Evolutionary conservation across 2,888 invertebrate genomes (phyloP), one percentile per base, ranked within the genome.

Genomic region (Euspilapteryx auroguttella): DNA sequence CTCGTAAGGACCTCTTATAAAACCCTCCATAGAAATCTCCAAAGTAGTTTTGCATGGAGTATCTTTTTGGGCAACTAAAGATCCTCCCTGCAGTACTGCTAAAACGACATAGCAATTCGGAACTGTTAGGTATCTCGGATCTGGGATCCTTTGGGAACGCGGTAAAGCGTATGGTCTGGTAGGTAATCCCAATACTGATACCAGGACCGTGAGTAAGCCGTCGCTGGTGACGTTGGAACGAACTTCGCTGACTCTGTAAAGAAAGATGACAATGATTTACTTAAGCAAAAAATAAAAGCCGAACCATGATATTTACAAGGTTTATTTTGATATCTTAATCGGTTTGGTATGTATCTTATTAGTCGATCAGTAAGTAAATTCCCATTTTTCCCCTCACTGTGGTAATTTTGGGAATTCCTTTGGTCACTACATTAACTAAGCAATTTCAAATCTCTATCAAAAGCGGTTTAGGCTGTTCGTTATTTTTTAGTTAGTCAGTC

Each of bases 1-100:
- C 56, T 82, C 78, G 43, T 86, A 84, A 25, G 83, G 79, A 20
- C 85, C 82, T 32, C 79, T 69, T n/a, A 81, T 54, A 10, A 86
- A 69, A 1, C 83, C 85, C 28, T 79, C 76, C 55, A 86, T 78
- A 6, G 79, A 79, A 34, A 83, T 69, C 39, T 77, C 77, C 13
- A 75, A 39, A 0, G 80, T 79, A 9, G 78, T 57, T 30, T 79
- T 78, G 44, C 87, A 87, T 21, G 82, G 83, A 0, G 86, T 66
- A 36, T 79, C 81, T 39, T 79, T 79, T 37, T 82, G 82, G 4
- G 81, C 82, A 14, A 82, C 73, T 14, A 86, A 49, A 1, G 79
- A 71, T 0, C 80, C 83, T 42, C 80, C 76, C 6, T 81, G 79
- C n/a, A 85, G 55, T 2, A 85, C 78, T 2, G 79, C 81, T 14